Evolutionary conservation across 2,113 vertebrate species (phyloP).

Genomic region (Paradisaea rubra): DNA sequence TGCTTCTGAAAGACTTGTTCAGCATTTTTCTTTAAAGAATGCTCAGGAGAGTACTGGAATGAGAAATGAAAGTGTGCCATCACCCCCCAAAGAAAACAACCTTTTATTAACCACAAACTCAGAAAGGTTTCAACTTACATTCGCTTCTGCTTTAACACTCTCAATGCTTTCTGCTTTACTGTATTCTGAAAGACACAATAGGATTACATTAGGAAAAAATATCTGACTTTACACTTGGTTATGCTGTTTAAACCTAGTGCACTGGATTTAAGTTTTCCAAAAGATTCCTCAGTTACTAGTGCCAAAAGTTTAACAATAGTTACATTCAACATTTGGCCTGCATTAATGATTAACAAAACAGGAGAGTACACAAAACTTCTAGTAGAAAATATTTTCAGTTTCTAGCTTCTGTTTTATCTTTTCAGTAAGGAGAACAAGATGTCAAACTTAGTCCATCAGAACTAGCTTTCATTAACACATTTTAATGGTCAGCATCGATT

Average conservation of each 20-base stretch:
- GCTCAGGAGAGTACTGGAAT: background rate
- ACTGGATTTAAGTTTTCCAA: background rate
- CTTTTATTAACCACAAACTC: background rate
- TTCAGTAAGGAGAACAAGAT: background rate
- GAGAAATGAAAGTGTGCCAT: background rate
- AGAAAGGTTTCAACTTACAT: slow-evolving; percentile 81
- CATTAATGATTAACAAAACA: background rate
- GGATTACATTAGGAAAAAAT: background rate
- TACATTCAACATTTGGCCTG: background rate
- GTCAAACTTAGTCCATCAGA: background rate
- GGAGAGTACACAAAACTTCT: background rate
- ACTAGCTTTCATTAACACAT: background rate
- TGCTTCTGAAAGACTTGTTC: background rate
- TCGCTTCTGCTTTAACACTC: slow-evolving; percentile 95
- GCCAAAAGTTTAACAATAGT: background rate
- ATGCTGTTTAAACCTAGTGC: background rate
- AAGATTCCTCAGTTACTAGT: background rate
- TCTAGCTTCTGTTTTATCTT: background rate
- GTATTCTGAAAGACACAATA: slow-evolving; percentile 82
- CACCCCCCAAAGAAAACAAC: background rate
- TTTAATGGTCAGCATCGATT: background rate
- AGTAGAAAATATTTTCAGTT: background rate
- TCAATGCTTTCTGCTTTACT: slow-evolving; percentile 97
- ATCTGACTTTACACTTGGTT: background rate
- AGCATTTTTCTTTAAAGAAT: background rate